Evolutionary conservation across 2,113 vertebrate species (phyloP), one percentile per base, ranked within the genome.

Genomic region (Pitta sordida): DNA sequence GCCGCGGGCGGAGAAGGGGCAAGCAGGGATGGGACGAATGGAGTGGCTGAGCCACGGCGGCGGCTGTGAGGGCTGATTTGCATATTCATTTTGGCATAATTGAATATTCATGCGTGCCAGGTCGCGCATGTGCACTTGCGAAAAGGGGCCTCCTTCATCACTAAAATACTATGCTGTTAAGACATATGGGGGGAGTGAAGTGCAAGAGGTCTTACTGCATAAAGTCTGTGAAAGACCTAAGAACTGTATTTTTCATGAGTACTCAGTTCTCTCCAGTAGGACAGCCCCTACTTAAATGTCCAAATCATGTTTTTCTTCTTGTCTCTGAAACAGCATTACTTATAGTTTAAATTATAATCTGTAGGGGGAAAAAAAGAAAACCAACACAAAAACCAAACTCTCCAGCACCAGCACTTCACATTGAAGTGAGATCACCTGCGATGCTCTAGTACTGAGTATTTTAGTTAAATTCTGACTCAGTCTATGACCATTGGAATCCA

Each of bases 281-380:
- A 73, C 10, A 69, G 8, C 1, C 11, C 15, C 18, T 65, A 21
- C 24, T 20, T 44, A 64, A 78, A 67, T 34, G 11, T 2, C 10
- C 8, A 44, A 12, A 9, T 32, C 9, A 10, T 12, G 4, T 52
- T 82, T 79, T 71, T 15, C 3, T 56, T 44, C 11, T 23, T 32
- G 11, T 68, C 30, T 56, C 39, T 49, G 21, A 51, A 83, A 52
- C 0, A 39, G 13, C 19, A 8, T 18, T 51, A 53, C 3, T 51
- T 46, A 37, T 2, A 52, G 11, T 46, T 87, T 52, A 75, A 83
- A 34, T 37, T 39, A 65, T 36, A n/a, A 29, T 15, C 41, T 22
- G 2, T n/a, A n/a, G n/a, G n/a, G n/a, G 2, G 46, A 43, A 84
- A 59, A 34, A 13, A 0, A 0, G 0, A 6, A 7, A 23, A 48